Evolutionary conservation across 2,888 invertebrate species (phyloP), one percentile per base, ranked within the genome.

Genomic region (Melinopterus prodromus): DNA sequence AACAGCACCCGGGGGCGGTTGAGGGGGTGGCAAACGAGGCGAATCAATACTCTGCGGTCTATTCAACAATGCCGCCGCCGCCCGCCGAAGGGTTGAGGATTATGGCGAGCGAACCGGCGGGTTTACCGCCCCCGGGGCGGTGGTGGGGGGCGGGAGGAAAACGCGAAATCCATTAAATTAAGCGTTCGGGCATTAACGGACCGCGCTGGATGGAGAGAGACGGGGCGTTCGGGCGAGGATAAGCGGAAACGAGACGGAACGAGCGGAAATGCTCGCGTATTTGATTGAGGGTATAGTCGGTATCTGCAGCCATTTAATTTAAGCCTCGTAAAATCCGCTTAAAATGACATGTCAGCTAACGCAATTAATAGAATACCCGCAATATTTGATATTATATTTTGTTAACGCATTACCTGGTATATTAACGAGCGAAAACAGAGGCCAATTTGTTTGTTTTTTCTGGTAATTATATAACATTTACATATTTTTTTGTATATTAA

Each of bases 21-120:
- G 82, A 72, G 26, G 70, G 74, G 76, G 26, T 3, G 81, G 74
- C 77, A 77, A 79, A 79, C 77, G 76, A 76, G 78, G 80, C 78
- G 78, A 83, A 85, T 85, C 85, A 85, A 85, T 85, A 85, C 84
- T 74, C 74, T 85, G 84, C 83, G 85, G 85, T 84, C 84, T 84
- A 82, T 82, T 76, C 82, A 81, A 80, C 79, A 75, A 80, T 74
- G 80, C 77, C 71, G 77, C 38, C 70, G 77, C 71, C 53, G 80
- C 77, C 71, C 53, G 80, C 77, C 53, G 53, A 53, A 53, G 35
- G 71, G 35, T 71, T 16, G 71, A 71, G 26, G 35, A 71, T 36
- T 35, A 74, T 74, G 74, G 74, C n/a, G 74, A 26, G 74, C 35
- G 74, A 74, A 15, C 16, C 5, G 37, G 74, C 35, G 12, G 37